Evolutionary conservation across 2,888 invertebrate genomes (phyloP).

Genomic region (Eupsilia transversa): DNA sequence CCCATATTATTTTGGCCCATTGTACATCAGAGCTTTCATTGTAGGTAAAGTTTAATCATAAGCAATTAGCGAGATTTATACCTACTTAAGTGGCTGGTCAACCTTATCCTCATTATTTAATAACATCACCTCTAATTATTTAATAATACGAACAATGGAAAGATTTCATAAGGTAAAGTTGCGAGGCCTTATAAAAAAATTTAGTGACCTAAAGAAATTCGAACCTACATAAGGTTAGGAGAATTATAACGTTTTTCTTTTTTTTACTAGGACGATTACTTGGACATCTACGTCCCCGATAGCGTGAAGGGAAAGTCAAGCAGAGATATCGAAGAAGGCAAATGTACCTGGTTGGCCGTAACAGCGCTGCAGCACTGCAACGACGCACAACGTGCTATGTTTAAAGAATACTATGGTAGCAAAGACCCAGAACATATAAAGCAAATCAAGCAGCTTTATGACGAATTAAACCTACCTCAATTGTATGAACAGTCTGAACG

Average conservation of each 20-base stretch:
- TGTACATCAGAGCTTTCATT: neutral
- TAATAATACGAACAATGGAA: neutral
- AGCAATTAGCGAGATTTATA: neutral
- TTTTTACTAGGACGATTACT: slow-evolving; percentile 49
- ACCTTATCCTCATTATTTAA: no score
- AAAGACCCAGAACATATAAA: slow-evolving; percentile 91
- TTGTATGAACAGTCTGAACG: slow-evolving; percentile 30
- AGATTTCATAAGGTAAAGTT: neutral
- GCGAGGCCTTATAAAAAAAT: neutral
- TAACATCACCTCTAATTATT: neutral
- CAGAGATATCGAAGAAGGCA: slow-evolving; percentile 97
- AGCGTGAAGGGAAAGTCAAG: slow-evolving; percentile 79
- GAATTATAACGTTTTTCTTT: neutral
- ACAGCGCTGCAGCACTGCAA: slow-evolving; percentile 94
- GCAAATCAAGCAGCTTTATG: slow-evolving; percentile 76
- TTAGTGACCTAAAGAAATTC: neutral
- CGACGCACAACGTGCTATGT: slow-evolving; percentile 89
- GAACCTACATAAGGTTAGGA: neutral
- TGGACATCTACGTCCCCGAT: slow-evolving; percentile 36
- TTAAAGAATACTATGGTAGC: slow-evolving; percentile 92
- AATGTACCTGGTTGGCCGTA: slow-evolving; percentile 97
- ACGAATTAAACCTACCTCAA: slow-evolving; percentile 90
- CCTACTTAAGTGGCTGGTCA: neutral
- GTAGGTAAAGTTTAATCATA: neutral
- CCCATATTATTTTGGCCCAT: neutral